Base-by-base conservation (phyloP, 2,797 vertebrate genomes). In the Australoheros facetus region DNA sequence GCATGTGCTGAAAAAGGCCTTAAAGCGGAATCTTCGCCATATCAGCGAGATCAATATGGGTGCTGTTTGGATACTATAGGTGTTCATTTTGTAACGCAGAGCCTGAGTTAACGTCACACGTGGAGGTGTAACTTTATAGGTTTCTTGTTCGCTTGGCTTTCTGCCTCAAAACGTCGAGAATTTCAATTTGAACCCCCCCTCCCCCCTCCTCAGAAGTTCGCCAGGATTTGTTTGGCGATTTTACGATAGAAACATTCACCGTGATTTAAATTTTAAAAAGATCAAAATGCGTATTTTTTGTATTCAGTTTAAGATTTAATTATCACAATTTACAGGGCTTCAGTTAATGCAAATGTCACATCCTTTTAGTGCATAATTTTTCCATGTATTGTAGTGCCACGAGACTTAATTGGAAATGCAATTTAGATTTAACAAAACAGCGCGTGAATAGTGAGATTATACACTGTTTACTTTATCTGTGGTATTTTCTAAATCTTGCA, bases 51-150 rank as follows among this genome's bases (percentile, higher is more conserved):
- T 56, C 54, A 56, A 56, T 70, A 6, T 21, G 56, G 26, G 58
- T 7, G 69, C 56, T 57, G 75, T 57, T 73, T 23, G 21, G 57
- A 42, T 54, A 66, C 72, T 59, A 74, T 87, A 90, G 91, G 91
- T 92, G 90, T 66, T 88, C 82, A 42, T 85, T 83, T 75, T 70
- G 28, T 75, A 59, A 55, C 42, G 4, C 19, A 59, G 11, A 23
- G 12, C 32, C 26, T 14, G 11, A 17, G 6, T 69, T 28, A 32
- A n/a, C 26, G 42, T 53, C 48, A 13, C 13, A n/a, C 5, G 54
- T 34, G 23, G 69, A 42, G 26, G 8, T 66, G 37, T 6, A 55
- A 76, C 8, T 10, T 59, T 42, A 32, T 13, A 4, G 73, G 34
- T 69, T 51, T 45, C 48, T 51, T 30, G 42, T 13, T 51, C 64